Percentiles rank a stretch among this genome's conserved stretches.
Evolutionary conservation across 2,888 invertebrate genomes (phyloP).

Genomic region (Danaus chrysippus): DNA sequence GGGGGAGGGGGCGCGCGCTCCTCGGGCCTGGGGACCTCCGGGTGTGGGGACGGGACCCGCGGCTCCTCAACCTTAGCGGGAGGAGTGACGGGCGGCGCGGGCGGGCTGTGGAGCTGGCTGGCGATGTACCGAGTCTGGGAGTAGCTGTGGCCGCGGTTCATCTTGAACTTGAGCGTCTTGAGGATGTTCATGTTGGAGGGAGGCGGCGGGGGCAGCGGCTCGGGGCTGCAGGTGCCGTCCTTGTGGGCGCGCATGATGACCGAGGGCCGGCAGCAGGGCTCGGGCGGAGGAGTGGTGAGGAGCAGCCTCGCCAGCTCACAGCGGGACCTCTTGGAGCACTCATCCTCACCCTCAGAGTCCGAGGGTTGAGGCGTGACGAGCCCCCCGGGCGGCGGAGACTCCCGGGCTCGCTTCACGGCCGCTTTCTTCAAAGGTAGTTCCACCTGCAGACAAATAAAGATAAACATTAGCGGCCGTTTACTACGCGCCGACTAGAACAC

Average conservation of each 20-base stretch:
- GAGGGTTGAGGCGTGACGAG: conserved; percentile 90
- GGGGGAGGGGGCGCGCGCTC: conserved; percentile 39
- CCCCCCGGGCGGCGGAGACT: conserved; percentile 56
- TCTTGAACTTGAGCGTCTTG: conserved; percentile 85
- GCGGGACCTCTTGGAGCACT: conserved; percentile 61
- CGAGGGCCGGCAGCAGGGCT: conserved; percentile 78
- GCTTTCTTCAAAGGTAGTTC: conserved; percentile 68
- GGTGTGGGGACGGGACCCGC: conserved; percentile 53
- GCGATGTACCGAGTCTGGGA: conserved; percentile 81
- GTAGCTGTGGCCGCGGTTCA: conserved; percentile 82
- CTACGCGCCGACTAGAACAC: conserved; percentile 49
- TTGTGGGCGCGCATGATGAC: conserved; percentile 93
- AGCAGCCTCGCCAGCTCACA: conserved; percentile 77
- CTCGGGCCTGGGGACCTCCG: conserved; percentile 40
- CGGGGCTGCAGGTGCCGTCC: conserved; percentile 85
- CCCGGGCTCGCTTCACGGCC: conserved; percentile 57
- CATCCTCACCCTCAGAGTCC: conserved; percentile 88
- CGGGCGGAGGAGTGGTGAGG: conserved; percentile 79
- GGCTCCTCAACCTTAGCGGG: conserved; percentile 44
- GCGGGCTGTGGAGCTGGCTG: conserved; percentile 51
- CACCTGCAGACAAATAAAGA: conserved; percentile 70
- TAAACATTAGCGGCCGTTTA: conserved; percentile 67
- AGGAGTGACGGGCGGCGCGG: conserved; percentile 31
- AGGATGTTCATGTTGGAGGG: conserved; percentile 78
- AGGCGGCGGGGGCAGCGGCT: conserved; percentile 57